Base-by-base conservation (phyloP, 2,797 vertebrate species). In the Acanthurus leucopareius region DNA sequence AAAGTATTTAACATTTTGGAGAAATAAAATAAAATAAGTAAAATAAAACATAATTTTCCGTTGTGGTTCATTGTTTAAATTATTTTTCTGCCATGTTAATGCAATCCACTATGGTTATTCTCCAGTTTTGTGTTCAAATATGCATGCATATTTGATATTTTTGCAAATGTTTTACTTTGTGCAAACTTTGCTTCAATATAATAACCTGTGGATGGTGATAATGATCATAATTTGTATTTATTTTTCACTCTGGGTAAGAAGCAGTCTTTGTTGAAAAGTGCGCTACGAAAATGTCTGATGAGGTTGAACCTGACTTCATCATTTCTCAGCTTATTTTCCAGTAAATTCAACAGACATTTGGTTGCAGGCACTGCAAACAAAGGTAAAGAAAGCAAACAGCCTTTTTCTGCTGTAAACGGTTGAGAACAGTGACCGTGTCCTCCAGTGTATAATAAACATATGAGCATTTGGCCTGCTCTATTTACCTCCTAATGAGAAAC, bases 401-500 rank as follows among this genome's bases (percentile, higher is more conserved):
- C 68, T 90, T 90, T 77, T 85, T 66, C 83, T 82, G 79, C 75
- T 66, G 61, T 72, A 78, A 90, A 82, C 87, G 82, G 85, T 85
- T 45, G 85, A 88, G 83, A 93, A 89, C 88, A 85, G 91, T 83
- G 91, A 92, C 89, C 88, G 81, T 87, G 82, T 73, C 83, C 92
- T 92, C 91, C 82, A 87, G 91, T 90, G 91, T 91, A 85, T 93
- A 90, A 95, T 92, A 93, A 94, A 90, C 91, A 92, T 94, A 88
- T 77, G 85, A 94, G 86, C 88, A 89, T 90, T 94, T 89, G 92
- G 91, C 90, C 90, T 81, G 89, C 85, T 82, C 91, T 92, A 91
- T 91, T 94, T 91, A 92, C 88, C 88, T 88, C 90, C 85, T 93
- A 94, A 94, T 94, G 91, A 92, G 92, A 94, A 94, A 93, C 93